Evolutionary conservation across 2,888 invertebrate genomes (phyloP).

Genomic region (Cyaniris semiargus): DNA sequence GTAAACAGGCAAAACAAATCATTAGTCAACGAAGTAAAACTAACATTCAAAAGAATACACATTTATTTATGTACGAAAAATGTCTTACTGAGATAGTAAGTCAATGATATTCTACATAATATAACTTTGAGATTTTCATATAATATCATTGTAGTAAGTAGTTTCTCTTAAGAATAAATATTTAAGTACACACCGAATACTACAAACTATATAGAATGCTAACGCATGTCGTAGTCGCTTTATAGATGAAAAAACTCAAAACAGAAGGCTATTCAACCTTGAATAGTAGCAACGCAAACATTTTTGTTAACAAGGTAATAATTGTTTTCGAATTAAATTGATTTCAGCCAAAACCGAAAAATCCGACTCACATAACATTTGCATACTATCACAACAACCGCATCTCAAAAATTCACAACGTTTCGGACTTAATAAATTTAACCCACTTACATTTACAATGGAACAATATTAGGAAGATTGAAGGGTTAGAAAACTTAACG

Average conservation of each 20-base stretch:
- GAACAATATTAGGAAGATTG: slow-evolving; percentile 86
- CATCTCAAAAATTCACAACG: slow-evolving; percentile 86
- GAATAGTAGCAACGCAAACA: no score
- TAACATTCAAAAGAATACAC: slow-evolving; percentile 59
- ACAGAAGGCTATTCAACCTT: no score
- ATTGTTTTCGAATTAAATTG: no score
- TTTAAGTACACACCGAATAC: no score
- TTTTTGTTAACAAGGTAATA: no score
- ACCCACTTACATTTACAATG: slow-evolving; percentile 87
- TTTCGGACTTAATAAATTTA: slow-evolving; percentile 83
- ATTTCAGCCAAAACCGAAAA: slow-evolving; percentile 63
- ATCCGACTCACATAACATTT: slow-evolving; percentile 75
- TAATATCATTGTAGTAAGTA: no score
- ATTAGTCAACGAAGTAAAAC: slow-evolving; percentile 54
- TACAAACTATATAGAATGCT: no score
- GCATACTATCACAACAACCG: slow-evolving; percentile 91
- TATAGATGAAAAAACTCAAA: no score
- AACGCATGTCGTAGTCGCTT: no score
- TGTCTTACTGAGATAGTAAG: slow-evolving; percentile 80
- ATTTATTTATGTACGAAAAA: slow-evolving; percentile 82
- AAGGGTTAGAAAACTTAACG: slow-evolving; percentile 81
- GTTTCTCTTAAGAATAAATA: no score
- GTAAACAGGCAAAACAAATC: slow-evolving; percentile 65
- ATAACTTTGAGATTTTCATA: no score
- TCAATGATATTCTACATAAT: no score